Evolutionary conservation across 1,140 invertebrate genomes (phyloP).

Genomic region (Aethina tumida): DNA sequence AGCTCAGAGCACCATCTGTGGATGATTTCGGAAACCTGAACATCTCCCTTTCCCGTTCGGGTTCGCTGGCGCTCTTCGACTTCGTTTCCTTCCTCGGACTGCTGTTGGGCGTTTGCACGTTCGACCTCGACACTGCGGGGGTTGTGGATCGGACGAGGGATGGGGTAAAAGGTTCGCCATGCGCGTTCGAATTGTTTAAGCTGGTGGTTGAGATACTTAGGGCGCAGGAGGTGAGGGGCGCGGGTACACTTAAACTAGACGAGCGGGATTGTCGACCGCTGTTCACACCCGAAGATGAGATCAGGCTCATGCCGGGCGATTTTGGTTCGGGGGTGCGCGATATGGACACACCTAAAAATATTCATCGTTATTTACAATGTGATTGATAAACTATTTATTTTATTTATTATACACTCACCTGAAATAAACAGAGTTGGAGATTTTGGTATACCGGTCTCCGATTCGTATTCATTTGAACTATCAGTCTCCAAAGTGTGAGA

Average conservation of each 20-base stretch:
- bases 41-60: slow-evolving; percentile 42
- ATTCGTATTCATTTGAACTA: slow-evolving; percentile 46
- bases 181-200: slow-evolving; percentile 27
- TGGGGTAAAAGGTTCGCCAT: slow-evolving; percentile 34
- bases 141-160: slow-evolving; percentile 32
- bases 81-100: slow-evolving; percentile 25
- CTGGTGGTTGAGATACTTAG: slow-evolving; percentile 33
- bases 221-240: slow-evolving; percentile 33
- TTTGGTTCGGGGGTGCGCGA: slow-evolving; percentile 45
- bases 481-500: slow-evolving; percentile 37
- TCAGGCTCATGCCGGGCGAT: slow-evolving; percentile 34
- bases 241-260: slow-evolving; percentile 39
- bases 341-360: too few relatives aligned
- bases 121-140: slow-evolving; percentile 26
- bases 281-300: slow-evolving; percentile 19
- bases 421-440: slow-evolving; percentile 49
- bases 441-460: slow-evolving; percentile 48
- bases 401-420: too few relatives aligned
- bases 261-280: slow-evolving; percentile 38
- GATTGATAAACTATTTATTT: too few relatives aligned
- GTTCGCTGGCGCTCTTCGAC: slow-evolving; percentile 44
- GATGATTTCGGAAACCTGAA: slow-evolving; percentile 48
- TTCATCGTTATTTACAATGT: too few relatives aligned
- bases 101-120: slow-evolving; percentile 22
- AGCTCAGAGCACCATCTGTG: slow-evolving; percentile 47